These are phyloP conservation scores for Oncorhynchus mykiss DNA, from an alignment of 2,113 vertebrate species.

Conservation along the genomic window DNA sequence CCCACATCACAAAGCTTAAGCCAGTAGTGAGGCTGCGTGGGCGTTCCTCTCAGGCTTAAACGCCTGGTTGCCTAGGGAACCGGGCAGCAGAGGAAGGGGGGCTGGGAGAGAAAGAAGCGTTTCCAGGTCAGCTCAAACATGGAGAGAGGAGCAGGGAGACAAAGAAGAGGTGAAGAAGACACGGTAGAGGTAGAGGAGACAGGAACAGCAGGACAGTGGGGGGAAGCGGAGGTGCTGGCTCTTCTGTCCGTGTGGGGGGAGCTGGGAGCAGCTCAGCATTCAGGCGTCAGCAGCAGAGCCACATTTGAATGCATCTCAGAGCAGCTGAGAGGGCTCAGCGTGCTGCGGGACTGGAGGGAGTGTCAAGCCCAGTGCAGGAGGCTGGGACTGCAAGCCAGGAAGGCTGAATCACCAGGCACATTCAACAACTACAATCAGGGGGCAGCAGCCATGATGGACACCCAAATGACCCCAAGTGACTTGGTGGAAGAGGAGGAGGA, in stretches of 20 bases:
- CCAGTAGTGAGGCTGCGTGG: constrained; percentile 88
- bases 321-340: constrained; percentile 83
- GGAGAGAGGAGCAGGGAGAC: constrained; percentile 82
- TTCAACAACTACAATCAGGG: constrained; percentile 79
- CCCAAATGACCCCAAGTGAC: constrained; percentile 46
- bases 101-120: constrained; percentile 74
- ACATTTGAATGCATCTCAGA: constrained; percentile 88
- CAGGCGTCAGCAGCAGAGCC: constrained; percentile 84
- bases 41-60: constrained; percentile 87
- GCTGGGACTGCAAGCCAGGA: constrained; percentile 85
- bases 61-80: constrained; percentile 95
- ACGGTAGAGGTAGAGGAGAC: constrained; percentile 57
- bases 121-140: constrained; percentile 93
- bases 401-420: constrained; percentile 62
- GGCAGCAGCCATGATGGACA: constrained; percentile 72
- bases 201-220: constrained; percentile 62
- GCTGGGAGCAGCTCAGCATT: constrained; percentile 78
- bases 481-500: constrained; percentile 57
- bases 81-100: constrained; percentile 79
- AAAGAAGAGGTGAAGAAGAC: constrained; percentile 70
- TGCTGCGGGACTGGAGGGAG: constrained; percentile 86
- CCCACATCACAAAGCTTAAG: constrained; percentile 86
- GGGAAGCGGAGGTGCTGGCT: constrained; percentile 82
- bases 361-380: constrained; percentile 86
- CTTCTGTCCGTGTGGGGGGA: constrained; percentile 87